phyloP scores from a whole-genome alignment of 2,797 vertebrate genomes.

The Emydoidea blandingii region DNA sequence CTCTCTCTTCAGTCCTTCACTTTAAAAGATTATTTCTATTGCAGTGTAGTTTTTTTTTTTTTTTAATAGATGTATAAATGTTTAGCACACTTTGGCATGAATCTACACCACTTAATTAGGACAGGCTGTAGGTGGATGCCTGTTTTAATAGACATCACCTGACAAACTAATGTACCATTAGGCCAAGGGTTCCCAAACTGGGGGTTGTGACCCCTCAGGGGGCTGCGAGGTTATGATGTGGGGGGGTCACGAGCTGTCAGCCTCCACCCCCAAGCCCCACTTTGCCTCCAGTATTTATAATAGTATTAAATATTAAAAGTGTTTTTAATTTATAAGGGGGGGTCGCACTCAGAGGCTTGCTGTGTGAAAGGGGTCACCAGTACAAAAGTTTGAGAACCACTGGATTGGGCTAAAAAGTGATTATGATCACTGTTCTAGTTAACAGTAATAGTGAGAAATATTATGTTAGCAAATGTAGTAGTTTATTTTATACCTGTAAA shows the following conservation, averaged over 20 bases:
- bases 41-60: conserved; percentile 10
- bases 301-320: no score
- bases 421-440: not conserved
- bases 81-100: not conserved
- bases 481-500: not conserved
- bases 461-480: not conserved
- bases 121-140: not conserved
- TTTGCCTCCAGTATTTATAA: no score
- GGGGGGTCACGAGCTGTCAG: no score
- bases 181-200: no score
- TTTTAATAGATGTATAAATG: not conserved
- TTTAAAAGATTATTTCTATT: not conserved
- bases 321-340: no score
- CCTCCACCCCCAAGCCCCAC: no score
- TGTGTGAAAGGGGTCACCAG: no score
- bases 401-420: not conserved
- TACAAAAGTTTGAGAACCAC: no score
- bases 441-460: not conserved
- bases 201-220: no score
- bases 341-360: no score
- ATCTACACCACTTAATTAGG: not conserved
- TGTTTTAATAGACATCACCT: not conserved
- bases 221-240: no score
- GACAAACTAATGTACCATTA: not conserved
- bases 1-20: not conserved